Conservation (phyloP, 2,888 invertebrate genomes). For the Anarsia innoxiella region DNA sequence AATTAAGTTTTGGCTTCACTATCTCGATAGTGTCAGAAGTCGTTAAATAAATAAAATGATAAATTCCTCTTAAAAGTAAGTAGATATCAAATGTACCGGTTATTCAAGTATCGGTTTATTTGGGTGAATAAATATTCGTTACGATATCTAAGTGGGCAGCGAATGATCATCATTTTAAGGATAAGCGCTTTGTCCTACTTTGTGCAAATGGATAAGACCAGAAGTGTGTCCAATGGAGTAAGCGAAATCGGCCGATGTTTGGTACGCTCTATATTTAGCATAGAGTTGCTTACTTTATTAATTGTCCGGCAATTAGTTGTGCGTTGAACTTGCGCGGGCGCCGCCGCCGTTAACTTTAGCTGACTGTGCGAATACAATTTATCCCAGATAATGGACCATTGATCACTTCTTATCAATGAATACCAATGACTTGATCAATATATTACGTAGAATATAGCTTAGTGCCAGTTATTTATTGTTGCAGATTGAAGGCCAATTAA, state of each 20-base stretch:
- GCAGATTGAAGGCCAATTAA: too few relatives aligned
- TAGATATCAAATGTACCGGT: background rate
- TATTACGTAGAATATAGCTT: constrained; percentile 7
- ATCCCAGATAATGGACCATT: constrained; percentile 30
- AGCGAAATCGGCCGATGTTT: constrained; percentile 19
- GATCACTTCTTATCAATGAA: constrained; percentile 34
- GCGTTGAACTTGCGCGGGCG: constrained; percentile 59
- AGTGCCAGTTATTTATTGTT: too few relatives aligned
- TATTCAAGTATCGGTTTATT: background rate
- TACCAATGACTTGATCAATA: constrained; percentile 10
- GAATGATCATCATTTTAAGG: background rate
- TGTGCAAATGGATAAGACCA: constrained; percentile 16
- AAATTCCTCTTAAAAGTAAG: background rate
- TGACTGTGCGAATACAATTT: constrained; percentile 24
- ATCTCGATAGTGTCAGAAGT: too few relatives aligned
- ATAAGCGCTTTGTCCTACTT: constrained; percentile 9
- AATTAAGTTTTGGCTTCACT: too few relatives aligned
- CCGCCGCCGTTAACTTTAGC: constrained; percentile 42
- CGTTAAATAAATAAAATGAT: too few relatives aligned
- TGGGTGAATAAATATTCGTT: too few relatives aligned
- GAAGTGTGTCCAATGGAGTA: background rate
- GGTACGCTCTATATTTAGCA: constrained; percentile 58
- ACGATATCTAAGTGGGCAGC: background rate
- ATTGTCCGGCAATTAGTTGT: constrained; percentile 71
- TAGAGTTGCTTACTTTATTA: constrained; percentile 57